A percentile compares a stretch with the other conserved stretches of the same genome.
Evolutionary conservation across 2,888 invertebrate genomes (phyloP).

Genomic region (Heliothis peltigera): DNA sequence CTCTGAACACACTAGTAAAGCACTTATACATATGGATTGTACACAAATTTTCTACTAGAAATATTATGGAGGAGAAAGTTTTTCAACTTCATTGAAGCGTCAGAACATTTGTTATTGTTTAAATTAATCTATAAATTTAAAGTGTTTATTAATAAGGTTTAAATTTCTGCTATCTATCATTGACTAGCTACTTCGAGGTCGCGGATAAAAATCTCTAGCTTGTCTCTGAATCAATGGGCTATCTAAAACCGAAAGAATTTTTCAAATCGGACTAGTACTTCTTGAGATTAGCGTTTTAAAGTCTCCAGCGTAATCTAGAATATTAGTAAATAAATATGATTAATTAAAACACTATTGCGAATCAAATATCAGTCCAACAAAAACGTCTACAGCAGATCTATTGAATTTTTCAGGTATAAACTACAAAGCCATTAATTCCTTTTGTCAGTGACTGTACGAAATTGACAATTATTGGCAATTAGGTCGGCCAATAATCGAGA

Average conservation of each 20-base stretch:
- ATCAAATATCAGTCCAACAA: background rate
- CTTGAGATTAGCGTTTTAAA: no score
- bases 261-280: no score
- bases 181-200: no score
- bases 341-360: background rate
- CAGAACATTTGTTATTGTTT: no score
- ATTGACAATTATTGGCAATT: constrained; percentile 1
- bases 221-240: no score
- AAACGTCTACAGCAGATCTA: background rate
- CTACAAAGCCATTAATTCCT: background rate
- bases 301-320: no score
- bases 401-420: background rate
- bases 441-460: background rate
- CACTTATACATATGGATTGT: constrained; percentile 15
- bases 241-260: no score
- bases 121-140: no score
- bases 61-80: background rate
- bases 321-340: no score
- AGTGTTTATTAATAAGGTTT: background rate
- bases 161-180: background rate
- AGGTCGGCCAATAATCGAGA: background rate
- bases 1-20: constrained; percentile 40
- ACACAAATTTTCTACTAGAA: constrained; percentile 2
- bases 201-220: no score
- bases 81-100: background rate